Evolutionary conservation across 2,113 vertebrate species (phyloP), one percentile per base, ranked within the genome.

Genomic region (Silurus glanis): DNA sequence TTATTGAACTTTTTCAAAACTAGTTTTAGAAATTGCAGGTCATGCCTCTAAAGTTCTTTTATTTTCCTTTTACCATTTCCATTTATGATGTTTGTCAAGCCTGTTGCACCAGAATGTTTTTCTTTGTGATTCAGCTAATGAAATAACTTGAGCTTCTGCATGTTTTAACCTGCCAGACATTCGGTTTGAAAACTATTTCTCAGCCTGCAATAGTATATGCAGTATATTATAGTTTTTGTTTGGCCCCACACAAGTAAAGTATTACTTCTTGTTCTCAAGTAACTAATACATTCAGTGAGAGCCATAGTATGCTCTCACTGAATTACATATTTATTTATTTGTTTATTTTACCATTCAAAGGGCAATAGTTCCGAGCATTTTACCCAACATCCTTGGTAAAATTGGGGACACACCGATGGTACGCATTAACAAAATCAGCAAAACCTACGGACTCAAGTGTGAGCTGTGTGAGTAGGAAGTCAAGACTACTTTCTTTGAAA

Each of bases 391-490:
- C 91, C 94, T 99, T 89, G 84, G 92, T 85, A 94, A 95, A 88
- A 97, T 99, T 5, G 98, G 98, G 0, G 89, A 98, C 55, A 99
- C 98, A 0, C 98, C 98, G 0, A 12, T 99, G 93, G 97, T 99
- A 45, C 93, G 93, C 61, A 94, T 99, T 92, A 99, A 98, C 94
- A 97, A 97, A 94, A 95, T 99, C 17, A 94, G 96, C 75, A 97
- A 96, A 91, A 89, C 86, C 0, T 96, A 94, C 0, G 97, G 96
- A 80, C 96, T 99, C 83, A 97, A 98, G 91, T 99, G 98, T 84
- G 98, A 99, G 93, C 92, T 99, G 78, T 71, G 98, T 99, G 91
- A 98, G 98, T 94, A 67, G 1, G 51, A 1, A 6, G 74, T 78
- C 47, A 72, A 16, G 51, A 64, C n/a, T 49, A 53, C 28, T 4